Base-by-base conservation (phyloP, 2,888 invertebrate species). In the Dasypogon diadema region DNA sequence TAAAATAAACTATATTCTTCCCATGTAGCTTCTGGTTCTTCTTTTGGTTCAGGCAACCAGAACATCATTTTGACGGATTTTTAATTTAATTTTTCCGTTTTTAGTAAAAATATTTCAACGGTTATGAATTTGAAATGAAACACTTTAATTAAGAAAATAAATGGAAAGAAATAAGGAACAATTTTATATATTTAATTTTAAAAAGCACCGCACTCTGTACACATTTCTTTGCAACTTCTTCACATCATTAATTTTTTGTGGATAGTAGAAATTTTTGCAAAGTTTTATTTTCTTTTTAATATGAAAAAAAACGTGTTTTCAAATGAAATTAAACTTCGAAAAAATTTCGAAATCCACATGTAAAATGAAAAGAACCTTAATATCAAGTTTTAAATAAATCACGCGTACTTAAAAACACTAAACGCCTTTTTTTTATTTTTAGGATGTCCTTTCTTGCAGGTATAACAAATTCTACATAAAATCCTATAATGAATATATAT, bases 1-100 rank as follows among this genome's bases (percentile, higher is more conserved):
- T 85, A 87, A 75, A 83, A 85, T 79, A 83, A 83, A 79, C 85
- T 83, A 79, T 82, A 83, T 78, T 87, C 87, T 77, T 85, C 84
- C 89, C 89, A 90, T 81, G 87, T 88, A 75, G 87, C 88, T 83
- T 87, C 86, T 78, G 85, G 85, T 77, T 83, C 82, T 77, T 83
- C 82, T 83, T 82, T 75, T 80, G 82, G 82, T 77, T 83, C 83
- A 75, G 81, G 75, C 78, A 82, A 79, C 85, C 86, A 85, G 83
- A 85, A 84, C 82, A 84, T 83, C 84, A 85, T 85, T 82, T 82
- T 75, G 54, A 74, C 16, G 30, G 22, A 18, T 70, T 56, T 37
- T 63, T 63, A 24, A 24, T 30, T 51, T 56, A 58, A 30, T 30
- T 24, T 34, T 75, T 51, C 58, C 6, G 58, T 72, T 76, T 51